Base-by-base conservation (phyloP, 2,113 vertebrate species). In the Otocyon megalotis region DNA sequence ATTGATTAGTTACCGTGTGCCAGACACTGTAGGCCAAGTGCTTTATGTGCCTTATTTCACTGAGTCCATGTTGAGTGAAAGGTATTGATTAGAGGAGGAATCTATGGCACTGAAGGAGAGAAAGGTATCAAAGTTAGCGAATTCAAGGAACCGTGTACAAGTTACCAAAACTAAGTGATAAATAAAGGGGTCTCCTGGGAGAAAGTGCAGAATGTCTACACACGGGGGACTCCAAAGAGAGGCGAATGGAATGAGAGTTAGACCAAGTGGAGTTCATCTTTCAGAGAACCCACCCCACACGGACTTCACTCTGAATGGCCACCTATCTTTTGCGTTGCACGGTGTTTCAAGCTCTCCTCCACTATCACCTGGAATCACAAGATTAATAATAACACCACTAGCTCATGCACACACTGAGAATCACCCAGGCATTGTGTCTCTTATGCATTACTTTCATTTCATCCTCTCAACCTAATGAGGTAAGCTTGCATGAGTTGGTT, bases 71-170 rank as follows among this genome's bases (percentile, higher is more conserved):
- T 72, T 93, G 81, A 90, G 48, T 69, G 71, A 91, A 56, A 86
- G 10, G 32, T 50, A 97, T 60, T 67, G 82, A 96, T 84, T 58
- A 81, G 53, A 93, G 43, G 58, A 93, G 16, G 53, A 88, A 72
- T 71, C 32, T 54, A 71, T 32, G 17, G 1, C 62, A 74, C 10
- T 43, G 19, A 90, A 91, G 53, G 58, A 85, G n/a, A 69, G 16
- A 48, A 89, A 86, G 16, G 10, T 32, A 77, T 62, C 20, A 86
- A 71, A 26, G 37, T 81, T 79, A 86, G 28, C 60, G 28, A 89
- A 93, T 77, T 85, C 67, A 89, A 80, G 10, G 72, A 14, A 91
- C 50, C 17, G 20, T 8, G 60, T 22, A 71, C 53, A 87, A 86
- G 60, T 69, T 37, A 32, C 22, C 43, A 32, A 90, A 54, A 79